phyloP scores from a whole-genome alignment of 1,140 invertebrate species.

The Paramacrobiotus metropolitanus region DNA sequence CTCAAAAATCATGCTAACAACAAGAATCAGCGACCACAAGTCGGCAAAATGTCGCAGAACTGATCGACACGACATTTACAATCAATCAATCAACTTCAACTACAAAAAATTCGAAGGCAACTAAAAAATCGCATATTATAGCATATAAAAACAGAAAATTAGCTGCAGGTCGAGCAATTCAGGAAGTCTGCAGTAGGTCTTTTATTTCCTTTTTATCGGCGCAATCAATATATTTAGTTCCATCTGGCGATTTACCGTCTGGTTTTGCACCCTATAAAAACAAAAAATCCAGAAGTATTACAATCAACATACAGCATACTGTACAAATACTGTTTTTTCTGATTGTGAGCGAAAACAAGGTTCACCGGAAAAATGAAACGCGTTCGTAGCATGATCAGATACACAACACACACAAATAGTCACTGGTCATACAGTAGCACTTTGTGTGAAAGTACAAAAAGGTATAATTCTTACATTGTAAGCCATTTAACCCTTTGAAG shows the following conservation, averaged over 20 bases:
- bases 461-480: too few species aligned
- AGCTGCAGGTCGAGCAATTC: too few species aligned
- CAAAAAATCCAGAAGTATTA: slow-evolving; percentile 6
- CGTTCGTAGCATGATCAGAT: neutral
- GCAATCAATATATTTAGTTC: slow-evolving; percentile 54
- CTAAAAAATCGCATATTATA: too few species aligned
- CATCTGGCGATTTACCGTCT: slow-evolving; percentile 58
- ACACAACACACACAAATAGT: neutral
- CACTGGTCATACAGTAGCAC: neutral
- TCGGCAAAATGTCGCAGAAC: too few species aligned
- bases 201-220: slow-evolving; percentile 81
- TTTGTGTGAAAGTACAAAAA: too few species aligned
- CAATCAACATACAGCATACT: neutral
- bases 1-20: too few species aligned
- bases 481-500: too few species aligned
- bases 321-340: neutral
- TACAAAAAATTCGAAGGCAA: too few species aligned
- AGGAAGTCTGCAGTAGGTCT: slow-evolving; percentile 31
- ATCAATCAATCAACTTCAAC: too few species aligned
- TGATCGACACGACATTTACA: too few species aligned
- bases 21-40: too few species aligned
- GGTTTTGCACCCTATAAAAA: slow-evolving; percentile 49
- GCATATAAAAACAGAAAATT: too few species aligned
- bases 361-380: neutral
- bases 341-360: neutral